Conservation (phyloP, 2,113 vertebrate genomes). For the Aspidoscelis tigris region DNA sequence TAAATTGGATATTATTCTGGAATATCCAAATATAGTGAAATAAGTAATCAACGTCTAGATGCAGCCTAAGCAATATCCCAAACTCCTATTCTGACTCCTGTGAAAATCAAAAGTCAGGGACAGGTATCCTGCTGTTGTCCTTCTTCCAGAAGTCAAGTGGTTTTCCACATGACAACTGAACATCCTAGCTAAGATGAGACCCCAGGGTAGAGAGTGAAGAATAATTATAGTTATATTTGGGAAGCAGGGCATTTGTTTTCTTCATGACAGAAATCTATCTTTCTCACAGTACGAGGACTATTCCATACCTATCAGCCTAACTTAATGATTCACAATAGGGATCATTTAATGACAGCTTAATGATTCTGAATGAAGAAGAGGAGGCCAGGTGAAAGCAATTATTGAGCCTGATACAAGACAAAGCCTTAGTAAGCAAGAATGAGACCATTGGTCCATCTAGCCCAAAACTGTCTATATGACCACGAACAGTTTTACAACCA, state of each 20-base stretch:
- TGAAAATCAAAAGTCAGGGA: background rate
- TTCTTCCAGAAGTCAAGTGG: background rate
- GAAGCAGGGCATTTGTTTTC: background rate
- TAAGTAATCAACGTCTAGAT: too few relatives aligned
- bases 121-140: background rate
- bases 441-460: background rate
- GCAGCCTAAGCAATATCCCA: too few relatives aligned
- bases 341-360: slow-evolving; percentile 21
- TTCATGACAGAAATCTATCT: background rate
- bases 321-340: slow-evolving; percentile 7
- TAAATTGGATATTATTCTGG: too few relatives aligned
- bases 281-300: slow-evolving; percentile 6
- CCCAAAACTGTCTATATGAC: background rate
- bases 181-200: background rate
- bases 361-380: slow-evolving; percentile 1
- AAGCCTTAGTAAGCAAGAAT: background rate
- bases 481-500: background rate
- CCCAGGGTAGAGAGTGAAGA: background rate
- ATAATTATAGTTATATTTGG: background rate
- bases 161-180: background rate
- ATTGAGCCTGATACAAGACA: background rate
- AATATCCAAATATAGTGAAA: too few relatives aligned
- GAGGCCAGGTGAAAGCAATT: slow-evolving; percentile 5
- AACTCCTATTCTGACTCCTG: too few relatives aligned
- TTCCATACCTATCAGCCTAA: background rate